phyloP scores from a whole-genome alignment of 1,140 invertebrate species.

The Tetragnatha versicolor region DNA sequence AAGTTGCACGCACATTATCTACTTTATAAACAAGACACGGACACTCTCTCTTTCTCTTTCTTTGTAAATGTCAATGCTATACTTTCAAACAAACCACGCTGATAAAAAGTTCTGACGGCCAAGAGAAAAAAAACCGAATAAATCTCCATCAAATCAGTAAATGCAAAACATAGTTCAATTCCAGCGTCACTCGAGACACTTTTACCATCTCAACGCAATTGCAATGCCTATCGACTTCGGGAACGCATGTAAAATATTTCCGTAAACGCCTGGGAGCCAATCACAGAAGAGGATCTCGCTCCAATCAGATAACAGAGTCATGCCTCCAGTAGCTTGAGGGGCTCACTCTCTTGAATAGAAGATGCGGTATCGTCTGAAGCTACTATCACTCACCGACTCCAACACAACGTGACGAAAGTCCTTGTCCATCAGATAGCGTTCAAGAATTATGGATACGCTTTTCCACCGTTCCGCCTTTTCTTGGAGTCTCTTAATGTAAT shows the following conservation, averaged over 20 bases:
- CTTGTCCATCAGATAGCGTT: conserved; percentile 32
- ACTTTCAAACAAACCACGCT: too few species aligned
- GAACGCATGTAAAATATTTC: conserved; percentile 17
- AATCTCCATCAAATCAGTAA: too few species aligned
- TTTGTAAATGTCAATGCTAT: too few species aligned
- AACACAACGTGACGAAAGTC: conserved; percentile 37
- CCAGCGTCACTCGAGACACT: too few species aligned
- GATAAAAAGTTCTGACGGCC: too few species aligned
- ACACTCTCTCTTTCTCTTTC: too few species aligned
- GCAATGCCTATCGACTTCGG: too few species aligned
- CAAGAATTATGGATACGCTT: conserved; percentile 44
- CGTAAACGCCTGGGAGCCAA: conserved; percentile 4
- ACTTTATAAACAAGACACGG: too few species aligned
- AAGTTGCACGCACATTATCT: too few species aligned
- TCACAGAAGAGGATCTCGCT: conserved; percentile 20
- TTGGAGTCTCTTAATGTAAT: conserved; percentile 30
- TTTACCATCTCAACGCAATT: too few species aligned
- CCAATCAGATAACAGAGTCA: conserved; percentile 20
- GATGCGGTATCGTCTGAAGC: neutral
- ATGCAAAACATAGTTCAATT: too few species aligned
- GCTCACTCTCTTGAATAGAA: neutral
- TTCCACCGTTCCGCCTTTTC: neutral
- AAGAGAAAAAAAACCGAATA: too few species aligned
- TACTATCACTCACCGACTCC: conserved; percentile 3
- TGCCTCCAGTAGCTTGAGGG: neutral